phyloP scores from a whole-genome alignment of 1,140 invertebrate genomes.

The Zaprionus tsacasi region DNA sequence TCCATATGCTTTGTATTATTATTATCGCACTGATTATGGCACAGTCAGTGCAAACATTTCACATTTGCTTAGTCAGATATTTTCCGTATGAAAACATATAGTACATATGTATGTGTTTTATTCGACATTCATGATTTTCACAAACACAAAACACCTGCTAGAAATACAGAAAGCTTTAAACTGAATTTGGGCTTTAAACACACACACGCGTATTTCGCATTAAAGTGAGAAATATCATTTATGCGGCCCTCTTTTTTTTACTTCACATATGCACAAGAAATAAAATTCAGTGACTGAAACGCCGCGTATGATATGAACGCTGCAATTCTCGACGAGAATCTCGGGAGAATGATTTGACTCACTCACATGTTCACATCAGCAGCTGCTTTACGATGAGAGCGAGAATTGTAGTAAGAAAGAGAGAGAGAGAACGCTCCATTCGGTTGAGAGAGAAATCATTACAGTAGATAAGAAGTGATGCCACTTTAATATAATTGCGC shows the following conservation, averaged over 20 bases:
- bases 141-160: constrained; percentile 21
- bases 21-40: constrained; percentile 22
- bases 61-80: constrained; percentile 10
- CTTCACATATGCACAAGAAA: constrained; percentile 34
- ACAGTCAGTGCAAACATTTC: constrained; percentile 22
- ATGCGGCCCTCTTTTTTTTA: background rate
- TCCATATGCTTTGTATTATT: constrained; percentile 20
- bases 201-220: constrained; percentile 11
- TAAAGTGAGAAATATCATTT: constrained; percentile 4
- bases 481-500: constrained; percentile 19
- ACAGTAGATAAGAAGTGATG: background rate
- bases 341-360: constrained; percentile 10
- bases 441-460: constrained; percentile 24
- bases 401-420: background rate
- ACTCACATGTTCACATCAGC: constrained; percentile 21
- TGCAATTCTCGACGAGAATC: constrained; percentile 23
- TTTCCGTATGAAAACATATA: background rate
- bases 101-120: background rate
- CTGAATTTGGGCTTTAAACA: background rate
- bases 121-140: background rate
- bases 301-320: constrained; percentile 28
- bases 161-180: background rate
- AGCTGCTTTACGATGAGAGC: constrained; percentile 14
- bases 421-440: constrained; percentile 1
- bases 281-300: constrained; percentile 38